Percentiles rank a stretch among this genome's conserved stretches.
Evolutionary conservation across 2,797 vertebrate species (phyloP).

Genomic region (Sebastes itinus): DNA sequence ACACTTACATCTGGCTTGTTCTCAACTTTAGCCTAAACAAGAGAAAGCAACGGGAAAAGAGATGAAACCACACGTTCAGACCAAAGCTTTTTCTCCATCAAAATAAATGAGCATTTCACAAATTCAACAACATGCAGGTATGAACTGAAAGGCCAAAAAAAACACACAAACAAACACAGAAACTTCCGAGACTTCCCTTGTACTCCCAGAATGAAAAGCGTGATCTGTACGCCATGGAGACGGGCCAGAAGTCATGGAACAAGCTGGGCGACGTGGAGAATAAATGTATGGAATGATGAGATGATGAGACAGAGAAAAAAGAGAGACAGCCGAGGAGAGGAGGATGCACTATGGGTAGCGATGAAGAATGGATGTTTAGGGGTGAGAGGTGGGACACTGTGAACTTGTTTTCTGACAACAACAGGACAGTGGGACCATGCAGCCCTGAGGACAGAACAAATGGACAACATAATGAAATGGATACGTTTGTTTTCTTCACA

Average conservation of each 20-base stretch:
- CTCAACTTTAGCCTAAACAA: conserved; percentile 93
- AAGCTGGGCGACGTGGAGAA: conserved; percentile 67
- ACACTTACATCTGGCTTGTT: conserved; percentile 91
- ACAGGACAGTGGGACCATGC: conserved; percentile 60
- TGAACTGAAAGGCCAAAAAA: neutral
- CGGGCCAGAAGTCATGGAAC: conserved; percentile 78
- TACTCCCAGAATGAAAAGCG: conserved; percentile 98
- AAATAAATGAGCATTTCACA: neutral
- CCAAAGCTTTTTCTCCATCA: neutral
- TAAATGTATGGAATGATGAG: conserved; percentile 51
- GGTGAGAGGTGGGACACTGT: conserved; percentile 44
- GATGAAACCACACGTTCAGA: conserved; percentile 54
- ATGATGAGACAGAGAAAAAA: neutral
- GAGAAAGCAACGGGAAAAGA: conserved; percentile 57
- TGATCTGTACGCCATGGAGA: conserved; percentile 94
- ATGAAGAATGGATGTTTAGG: conserved; percentile 37
- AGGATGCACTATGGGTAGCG: conserved; percentile 10
- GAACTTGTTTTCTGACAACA: conserved; percentile 56
- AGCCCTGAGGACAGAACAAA: conserved; percentile 66
- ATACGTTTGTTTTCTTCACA: conserved; percentile 17
- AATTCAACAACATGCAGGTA: conserved; percentile 24
- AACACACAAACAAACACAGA: neutral
- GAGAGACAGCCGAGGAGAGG: conserved; percentile 8
- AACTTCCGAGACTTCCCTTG: conserved; percentile 91
- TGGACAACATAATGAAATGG: conserved; percentile 51